Percentiles rank a stretch among this genome's conserved stretches.
Conservation (phyloP, 1,140 invertebrate genomes). For the Drosophila sturtevanti region DNA sequence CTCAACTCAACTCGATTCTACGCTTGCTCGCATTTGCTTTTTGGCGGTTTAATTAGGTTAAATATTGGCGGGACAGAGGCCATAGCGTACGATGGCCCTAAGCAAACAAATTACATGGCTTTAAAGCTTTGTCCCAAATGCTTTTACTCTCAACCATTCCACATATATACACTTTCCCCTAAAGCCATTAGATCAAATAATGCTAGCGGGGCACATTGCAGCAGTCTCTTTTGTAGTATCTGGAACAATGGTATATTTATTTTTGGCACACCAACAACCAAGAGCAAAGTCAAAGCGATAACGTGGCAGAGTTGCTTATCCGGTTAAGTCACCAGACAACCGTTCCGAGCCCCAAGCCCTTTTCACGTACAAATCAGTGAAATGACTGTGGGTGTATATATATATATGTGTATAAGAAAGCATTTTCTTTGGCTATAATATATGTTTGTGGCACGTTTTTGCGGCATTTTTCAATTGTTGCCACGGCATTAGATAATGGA, state of each 20-base stretch:
- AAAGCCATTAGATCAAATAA: conserved; percentile 12
- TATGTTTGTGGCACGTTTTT: conserved; percentile 42
- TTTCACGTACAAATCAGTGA: conserved; percentile 26
- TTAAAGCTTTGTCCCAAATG: conserved; percentile 49
- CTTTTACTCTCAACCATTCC: background rate
- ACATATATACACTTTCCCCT: background rate
- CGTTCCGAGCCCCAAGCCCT: conserved; percentile 22
- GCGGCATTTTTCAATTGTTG: conserved; percentile 50
- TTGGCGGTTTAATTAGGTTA: conserved; percentile 77
- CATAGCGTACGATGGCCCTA: conserved; percentile 29
- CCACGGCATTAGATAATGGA: conserved; percentile 20
- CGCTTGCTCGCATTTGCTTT: conserved; percentile 20
- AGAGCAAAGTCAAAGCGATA: conserved; percentile 52
- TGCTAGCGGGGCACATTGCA: conserved; percentile 10
- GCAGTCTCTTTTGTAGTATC: conserved; percentile 39
- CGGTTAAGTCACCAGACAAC: conserved; percentile 11
- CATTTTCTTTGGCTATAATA: conserved; percentile 17
- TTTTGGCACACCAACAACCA: conserved; percentile 50
- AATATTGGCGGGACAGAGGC: conserved; percentile 46
- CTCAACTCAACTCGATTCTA: conserved; percentile 15
- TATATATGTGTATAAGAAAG: conserved; percentile 18
- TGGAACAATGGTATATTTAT: conserved; percentile 68
- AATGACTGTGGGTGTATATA: conserved; percentile 6
- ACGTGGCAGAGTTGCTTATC: conserved; percentile 58
- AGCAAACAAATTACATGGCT: conserved; percentile 77